phyloP scores from a whole-genome alignment of 2,797 vertebrate species.

The Phalanger gymnotis region DNA sequence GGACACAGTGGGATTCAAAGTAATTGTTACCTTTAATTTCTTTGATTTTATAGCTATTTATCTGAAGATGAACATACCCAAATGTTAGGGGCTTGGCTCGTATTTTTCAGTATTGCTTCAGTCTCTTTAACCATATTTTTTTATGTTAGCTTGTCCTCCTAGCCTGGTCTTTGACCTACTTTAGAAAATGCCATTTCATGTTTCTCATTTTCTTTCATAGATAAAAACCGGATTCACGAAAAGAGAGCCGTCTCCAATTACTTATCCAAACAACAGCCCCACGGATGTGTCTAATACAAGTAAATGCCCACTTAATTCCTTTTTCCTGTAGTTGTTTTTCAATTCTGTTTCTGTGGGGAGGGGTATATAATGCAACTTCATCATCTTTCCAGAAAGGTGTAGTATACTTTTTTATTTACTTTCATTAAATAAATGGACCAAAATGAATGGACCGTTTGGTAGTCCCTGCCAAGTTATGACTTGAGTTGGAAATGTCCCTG shows the following conservation, averaged over 20 bases:
- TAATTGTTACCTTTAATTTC: constrained; percentile 48
- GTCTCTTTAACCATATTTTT: constrained; percentile 55
- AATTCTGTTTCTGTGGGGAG: constrained; percentile 64
- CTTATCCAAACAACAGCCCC: constrained; percentile 79
- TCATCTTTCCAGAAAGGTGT: constrained; percentile 54
- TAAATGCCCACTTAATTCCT: constrained; percentile 80
- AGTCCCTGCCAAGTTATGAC: constrained; percentile 65
- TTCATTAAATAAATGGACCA: constrained; percentile 64
- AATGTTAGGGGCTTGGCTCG: constrained; percentile 46
- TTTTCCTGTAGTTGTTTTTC: constrained; percentile 57
- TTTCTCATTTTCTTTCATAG: constrained; percentile 82
- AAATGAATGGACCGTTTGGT: constrained; percentile 67
- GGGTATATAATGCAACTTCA: constrained; percentile 54
- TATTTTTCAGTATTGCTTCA: constrained; percentile 47
- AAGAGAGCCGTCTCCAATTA: constrained; percentile 77
- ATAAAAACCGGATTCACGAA: constrained; percentile 80
- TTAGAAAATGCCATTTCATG: constrained; percentile 70
- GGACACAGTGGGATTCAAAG: constrained; percentile 30
- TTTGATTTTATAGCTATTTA: constrained; percentile 17
- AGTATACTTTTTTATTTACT: constrained; percentile 56
- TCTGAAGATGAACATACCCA: constrained; percentile 55
- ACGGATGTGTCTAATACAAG: constrained; percentile 81
- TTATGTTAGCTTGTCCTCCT: constrained; percentile 60
- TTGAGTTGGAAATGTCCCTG: constrained; percentile 62
- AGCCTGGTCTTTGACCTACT: constrained; percentile 72